phyloP scores from a whole-genome alignment of 2,113 vertebrate species.

The Platanista minor region DNA sequence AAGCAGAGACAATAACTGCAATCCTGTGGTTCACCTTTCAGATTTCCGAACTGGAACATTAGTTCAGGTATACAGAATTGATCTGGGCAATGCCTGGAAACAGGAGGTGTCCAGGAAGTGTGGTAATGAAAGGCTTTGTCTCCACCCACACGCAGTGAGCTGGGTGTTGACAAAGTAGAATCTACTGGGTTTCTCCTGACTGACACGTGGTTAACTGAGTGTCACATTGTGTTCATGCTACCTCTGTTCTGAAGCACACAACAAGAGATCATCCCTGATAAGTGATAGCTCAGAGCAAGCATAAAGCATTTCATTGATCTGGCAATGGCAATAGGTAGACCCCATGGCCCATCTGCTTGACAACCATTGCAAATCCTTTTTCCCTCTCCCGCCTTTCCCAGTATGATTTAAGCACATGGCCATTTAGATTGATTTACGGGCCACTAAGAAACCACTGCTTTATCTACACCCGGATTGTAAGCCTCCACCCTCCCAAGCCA shows the following conservation, averaged over 20 bases:
- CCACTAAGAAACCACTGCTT: neutral
- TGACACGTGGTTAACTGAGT: slow-evolving; percentile 74
- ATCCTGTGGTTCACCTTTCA: slow-evolving; percentile 15
- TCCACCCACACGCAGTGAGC: neutral
- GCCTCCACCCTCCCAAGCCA: rapidly evolving
- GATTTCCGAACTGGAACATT: neutral
- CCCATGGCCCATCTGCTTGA: slow-evolving; percentile 29
- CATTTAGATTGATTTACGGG: slow-evolving; percentile 13
- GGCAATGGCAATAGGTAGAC: neutral
- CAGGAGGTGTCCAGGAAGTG: slow-evolving; percentile 45
- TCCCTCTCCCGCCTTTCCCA: slow-evolving; percentile 43
- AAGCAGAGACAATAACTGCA: slow-evolving; percentile 2
- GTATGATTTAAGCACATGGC: slow-evolving; percentile 40
- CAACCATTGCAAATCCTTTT: slow-evolving; percentile 40
- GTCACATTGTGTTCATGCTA: slow-evolving; percentile 61
- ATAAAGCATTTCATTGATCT: slow-evolving; percentile 68
- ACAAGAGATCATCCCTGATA: slow-evolving; percentile 56
- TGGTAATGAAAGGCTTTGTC: slow-evolving; percentile 51
- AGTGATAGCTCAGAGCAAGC: slow-evolving; percentile 57
- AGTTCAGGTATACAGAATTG: slow-evolving; percentile 49
- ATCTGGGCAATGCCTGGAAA: neutral
- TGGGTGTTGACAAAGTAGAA: slow-evolving; percentile 49
- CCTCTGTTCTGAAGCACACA: slow-evolving; percentile 58
- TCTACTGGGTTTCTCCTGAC: slow-evolving; percentile 53
- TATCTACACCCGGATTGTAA: neutral